Evolutionary conservation across 2,113 vertebrate genomes (phyloP).

Genomic region (Erinaceus europaeus): DNA sequence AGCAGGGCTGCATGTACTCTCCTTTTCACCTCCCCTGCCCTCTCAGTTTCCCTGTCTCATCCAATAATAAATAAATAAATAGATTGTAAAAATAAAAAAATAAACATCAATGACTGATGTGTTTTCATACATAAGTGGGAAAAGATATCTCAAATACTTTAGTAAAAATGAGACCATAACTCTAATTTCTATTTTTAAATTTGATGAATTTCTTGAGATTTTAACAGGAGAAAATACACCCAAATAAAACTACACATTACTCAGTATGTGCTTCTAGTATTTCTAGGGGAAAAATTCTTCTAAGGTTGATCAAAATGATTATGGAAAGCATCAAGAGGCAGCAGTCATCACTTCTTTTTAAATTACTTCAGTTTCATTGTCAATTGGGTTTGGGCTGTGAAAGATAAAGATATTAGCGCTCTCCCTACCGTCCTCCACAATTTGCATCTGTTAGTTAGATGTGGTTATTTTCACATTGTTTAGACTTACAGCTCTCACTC

Average conservation of each 20-base stretch:
- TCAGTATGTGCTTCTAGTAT: not conserved
- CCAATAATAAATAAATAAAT: no score
- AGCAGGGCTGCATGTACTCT: no score
- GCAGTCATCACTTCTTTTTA: not conserved
- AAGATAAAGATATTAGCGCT: not conserved
- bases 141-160: conserved; percentile 2
- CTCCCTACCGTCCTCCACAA: not conserved
- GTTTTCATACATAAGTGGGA: not conserved
- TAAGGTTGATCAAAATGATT: not conserved
- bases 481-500: not conserved
- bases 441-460: not conserved
- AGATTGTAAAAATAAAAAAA: no score
- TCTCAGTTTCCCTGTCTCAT: no score
- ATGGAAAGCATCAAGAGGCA: not conserved
- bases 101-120: no score
- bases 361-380: not conserved
- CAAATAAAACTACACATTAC: not conserved
- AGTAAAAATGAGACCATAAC: conserved; percentile 24
- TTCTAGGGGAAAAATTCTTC: not conserved
- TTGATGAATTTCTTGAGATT: conserved; percentile 1
- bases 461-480: not conserved
- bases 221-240: conserved; percentile 27
- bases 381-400: not conserved
- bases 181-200: conserved; percentile 37
- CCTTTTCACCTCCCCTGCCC: no score